Percentiles rank a stretch among this genome's conserved stretches.
Conservation (phyloP, 1,140 invertebrate genomes). For the Leptinotarsa lineolata region DNA sequence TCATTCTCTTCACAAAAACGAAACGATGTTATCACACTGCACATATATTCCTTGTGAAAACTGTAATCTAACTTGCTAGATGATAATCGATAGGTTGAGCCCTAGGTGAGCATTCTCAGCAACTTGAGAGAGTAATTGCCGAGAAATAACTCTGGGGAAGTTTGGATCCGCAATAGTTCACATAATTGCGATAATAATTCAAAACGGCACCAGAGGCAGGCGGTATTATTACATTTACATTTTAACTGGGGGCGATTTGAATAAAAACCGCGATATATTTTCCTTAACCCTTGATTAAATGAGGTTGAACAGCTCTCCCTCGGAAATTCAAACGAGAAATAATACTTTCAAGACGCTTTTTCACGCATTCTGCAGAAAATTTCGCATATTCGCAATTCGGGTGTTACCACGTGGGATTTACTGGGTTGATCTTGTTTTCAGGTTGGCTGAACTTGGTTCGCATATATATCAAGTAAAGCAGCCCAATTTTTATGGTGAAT, state of each 20-base stretch:
- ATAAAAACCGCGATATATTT: slow-evolving; percentile 31
- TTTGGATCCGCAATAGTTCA: neutral
- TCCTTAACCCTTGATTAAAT: slow-evolving; percentile 28
- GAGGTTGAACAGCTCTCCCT: slow-evolving; percentile 13
- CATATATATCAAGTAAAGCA: too few species aligned
- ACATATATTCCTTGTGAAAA: neutral
- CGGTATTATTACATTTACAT: slow-evolving; percentile 30
- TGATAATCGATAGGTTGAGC: neutral
- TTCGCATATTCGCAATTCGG: slow-evolving; percentile 5
- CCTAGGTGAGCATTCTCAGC: neutral
- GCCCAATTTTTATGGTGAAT: too few species aligned
- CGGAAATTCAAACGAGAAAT: slow-evolving; percentile 14
- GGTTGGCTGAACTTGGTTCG: neutral
- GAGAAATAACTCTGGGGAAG: slow-evolving; percentile 7
- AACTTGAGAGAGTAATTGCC: slow-evolving; percentile 14
- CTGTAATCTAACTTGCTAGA: neutral
- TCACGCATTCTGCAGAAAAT: slow-evolving; percentile 18
- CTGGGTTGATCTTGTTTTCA: neutral
- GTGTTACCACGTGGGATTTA: neutral
- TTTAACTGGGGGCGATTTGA: slow-evolving; percentile 24
- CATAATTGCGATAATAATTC: slow-evolving; percentile 22
- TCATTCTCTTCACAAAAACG: too few species aligned
- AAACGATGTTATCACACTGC: neutral
- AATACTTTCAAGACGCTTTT: slow-evolving; percentile 19
- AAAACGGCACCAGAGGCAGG: slow-evolving; percentile 15